phyloP scores from a whole-genome alignment of 2,113 vertebrate genomes.

The Otus sunia region DNA sequence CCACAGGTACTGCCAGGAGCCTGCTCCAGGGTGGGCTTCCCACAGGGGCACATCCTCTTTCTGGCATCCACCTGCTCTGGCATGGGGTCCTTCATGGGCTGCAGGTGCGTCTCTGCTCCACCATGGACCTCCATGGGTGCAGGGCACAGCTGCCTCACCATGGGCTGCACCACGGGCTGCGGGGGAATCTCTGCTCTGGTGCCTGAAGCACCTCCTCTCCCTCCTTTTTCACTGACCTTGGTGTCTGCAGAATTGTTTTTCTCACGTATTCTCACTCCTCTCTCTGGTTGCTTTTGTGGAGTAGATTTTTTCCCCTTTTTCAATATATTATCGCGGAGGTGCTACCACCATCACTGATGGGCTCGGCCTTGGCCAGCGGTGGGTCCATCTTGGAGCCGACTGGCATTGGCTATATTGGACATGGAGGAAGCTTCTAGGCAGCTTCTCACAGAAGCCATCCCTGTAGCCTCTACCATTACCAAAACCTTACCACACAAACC shows the following conservation, averaged over 20 bases:
- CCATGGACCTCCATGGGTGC: too few relatives aligned
- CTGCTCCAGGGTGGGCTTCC: not conserved
- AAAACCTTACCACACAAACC: not conserved
- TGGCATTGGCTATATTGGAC: not conserved
- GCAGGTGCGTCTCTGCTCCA: too few relatives aligned
- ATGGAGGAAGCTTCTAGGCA: not conserved
- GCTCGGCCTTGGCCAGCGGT: not conserved
- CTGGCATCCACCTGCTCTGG: too few relatives aligned
- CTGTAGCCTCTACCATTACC: not conserved
- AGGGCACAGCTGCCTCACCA: not conserved
- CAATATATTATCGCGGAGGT: not conserved
- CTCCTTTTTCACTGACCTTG: not conserved
- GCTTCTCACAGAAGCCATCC: not conserved
- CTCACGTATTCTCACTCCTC: not conserved
- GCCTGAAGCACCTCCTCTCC: not conserved
- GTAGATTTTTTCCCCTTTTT: not conserved
- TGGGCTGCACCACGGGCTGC: not conserved
- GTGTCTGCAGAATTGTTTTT: too few relatives aligned
- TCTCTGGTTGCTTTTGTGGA: too few relatives aligned
- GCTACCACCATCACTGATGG: not conserved
- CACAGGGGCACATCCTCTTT: too few relatives aligned
- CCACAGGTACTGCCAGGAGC: too few relatives aligned
- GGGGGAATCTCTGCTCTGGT: not conserved
- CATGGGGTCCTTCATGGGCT: too few relatives aligned
- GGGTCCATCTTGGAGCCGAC: not conserved